These are phyloP conservation scores for Holotrichia oblita DNA, from an alignment of 1,140 invertebrate genomes.

Conservation along the genomic window DNA sequence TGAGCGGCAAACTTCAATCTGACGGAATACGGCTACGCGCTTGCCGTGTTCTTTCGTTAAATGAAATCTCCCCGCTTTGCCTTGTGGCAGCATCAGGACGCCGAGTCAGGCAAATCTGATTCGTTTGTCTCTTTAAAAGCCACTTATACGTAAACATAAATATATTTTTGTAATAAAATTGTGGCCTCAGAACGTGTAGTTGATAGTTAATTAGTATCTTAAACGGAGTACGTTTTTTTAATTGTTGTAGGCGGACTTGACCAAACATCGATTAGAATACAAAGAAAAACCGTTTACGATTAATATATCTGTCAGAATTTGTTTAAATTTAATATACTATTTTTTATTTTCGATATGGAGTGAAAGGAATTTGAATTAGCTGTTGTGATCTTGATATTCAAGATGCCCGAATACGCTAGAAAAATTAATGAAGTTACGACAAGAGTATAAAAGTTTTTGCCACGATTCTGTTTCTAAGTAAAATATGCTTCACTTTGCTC, in stretches of 20 bases:
- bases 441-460: too few species aligned
- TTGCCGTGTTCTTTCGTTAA: slow-evolving; percentile 10
- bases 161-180: neutral
- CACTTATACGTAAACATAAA: neutral
- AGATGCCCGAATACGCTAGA: too few species aligned
- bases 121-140: slow-evolving; percentile 2
- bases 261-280: neutral
- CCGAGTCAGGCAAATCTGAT: neutral
- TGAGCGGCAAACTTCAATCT: slow-evolving; percentile 15
- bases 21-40: slow-evolving; percentile 4
- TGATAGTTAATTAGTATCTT: neutral
- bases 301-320: neutral
- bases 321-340: neutral
- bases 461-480: too few species aligned
- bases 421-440: too few species aligned
- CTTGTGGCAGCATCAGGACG: neutral
- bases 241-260: neutral
- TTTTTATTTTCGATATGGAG: too few species aligned
- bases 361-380: too few species aligned
- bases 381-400: too few species aligned
- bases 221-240: neutral
- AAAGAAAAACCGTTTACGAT: neutral
- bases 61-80: slow-evolving; percentile 11
- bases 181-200: neutral
- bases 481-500: too few species aligned